Evolutionary conservation across 2,797 vertebrate genomes (phyloP).

Genomic region (Ctenochaetus hawaiiensis): DNA sequence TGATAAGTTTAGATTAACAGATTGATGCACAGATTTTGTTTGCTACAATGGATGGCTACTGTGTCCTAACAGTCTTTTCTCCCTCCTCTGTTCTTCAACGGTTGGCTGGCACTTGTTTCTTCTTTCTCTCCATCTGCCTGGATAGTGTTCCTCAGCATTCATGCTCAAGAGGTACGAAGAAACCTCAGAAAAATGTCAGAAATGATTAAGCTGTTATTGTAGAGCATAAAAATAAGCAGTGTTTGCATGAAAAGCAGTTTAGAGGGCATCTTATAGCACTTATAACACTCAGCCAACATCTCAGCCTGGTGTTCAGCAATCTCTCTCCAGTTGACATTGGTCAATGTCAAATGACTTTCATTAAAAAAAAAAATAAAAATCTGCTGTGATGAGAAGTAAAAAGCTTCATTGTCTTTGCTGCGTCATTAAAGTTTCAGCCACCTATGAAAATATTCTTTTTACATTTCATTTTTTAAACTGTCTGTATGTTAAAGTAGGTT

Average conservation of each 20-base stretch:
- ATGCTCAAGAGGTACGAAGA: conserved; percentile 79
- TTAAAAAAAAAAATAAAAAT: not conserved
- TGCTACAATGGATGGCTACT: conserved; percentile 24
- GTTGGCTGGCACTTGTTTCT: conserved; percentile 26
- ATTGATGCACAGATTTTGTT: conserved; percentile 50
- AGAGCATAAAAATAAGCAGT: not conserved
- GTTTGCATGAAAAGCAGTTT: not conserved
- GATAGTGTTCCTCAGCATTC: conserved; percentile 65
- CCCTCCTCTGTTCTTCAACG: conserved; percentile 35
- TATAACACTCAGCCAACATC: not conserved
- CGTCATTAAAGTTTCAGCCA: not conserved
- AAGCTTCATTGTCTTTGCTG: not conserved
- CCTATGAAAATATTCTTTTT: not conserved
- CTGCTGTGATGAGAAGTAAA: not conserved
- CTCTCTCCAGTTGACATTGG: not conserved
- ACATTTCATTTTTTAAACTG: not conserved
- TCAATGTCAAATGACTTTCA: conserved; percentile 16
- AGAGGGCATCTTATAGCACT: not conserved
- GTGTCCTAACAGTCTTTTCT: conserved; percentile 48
- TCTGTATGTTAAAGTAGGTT: not conserved
- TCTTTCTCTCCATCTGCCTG: conserved; percentile 57
- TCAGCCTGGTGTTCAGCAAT: not conserved
- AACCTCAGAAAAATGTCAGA: conserved; percentile 12
- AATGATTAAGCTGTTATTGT: conserved; percentile 1
- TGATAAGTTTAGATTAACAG: conserved; percentile 31